Evolutionary conservation across 2,797 vertebrate species (phyloP).

Genomic region (Ceyx erithaca): DNA sequence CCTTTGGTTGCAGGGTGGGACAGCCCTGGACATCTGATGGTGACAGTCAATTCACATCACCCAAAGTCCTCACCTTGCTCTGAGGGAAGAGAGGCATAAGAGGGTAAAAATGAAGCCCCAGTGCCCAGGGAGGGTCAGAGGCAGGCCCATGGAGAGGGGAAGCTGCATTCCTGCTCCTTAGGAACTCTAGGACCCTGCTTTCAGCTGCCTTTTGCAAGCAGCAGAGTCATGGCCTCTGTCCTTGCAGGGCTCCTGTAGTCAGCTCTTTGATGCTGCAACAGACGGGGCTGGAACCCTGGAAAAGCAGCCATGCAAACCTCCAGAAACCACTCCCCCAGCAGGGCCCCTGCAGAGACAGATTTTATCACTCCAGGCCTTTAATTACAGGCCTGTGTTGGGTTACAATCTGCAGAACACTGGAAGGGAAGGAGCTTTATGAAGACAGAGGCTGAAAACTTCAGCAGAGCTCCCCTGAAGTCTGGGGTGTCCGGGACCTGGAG

Average conservation of each 20-base stretch:
- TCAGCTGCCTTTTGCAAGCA: background rate
- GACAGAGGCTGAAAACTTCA: background rate
- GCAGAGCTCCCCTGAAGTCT: background rate
- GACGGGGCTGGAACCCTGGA: background rate
- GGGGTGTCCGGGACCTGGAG: background rate
- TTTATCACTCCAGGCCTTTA: conserved; percentile 36
- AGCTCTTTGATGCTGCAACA: background rate
- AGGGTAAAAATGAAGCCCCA: background rate
- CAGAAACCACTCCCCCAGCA: background rate
- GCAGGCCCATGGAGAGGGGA: background rate
- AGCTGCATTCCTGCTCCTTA: background rate
- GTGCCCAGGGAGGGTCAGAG: fast-evolving
- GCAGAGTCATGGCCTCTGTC: background rate
- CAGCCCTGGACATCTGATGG: background rate
- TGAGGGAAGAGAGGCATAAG: background rate
- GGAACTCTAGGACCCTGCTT: background rate
- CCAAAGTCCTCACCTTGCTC: background rate
- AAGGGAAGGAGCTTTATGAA: background rate
- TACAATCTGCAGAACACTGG: background rate
- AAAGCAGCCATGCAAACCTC: background rate
- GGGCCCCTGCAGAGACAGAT: conserved; percentile 43
- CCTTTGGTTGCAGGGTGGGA: background rate
- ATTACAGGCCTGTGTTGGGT: conserved; percentile 30
- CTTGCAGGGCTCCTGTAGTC: background rate
- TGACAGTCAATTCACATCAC: background rate